These are phyloP conservation scores for Cheiracanthium punctorium DNA, from an alignment of 2,888 invertebrate species.

Conservation along the genomic window DNA sequence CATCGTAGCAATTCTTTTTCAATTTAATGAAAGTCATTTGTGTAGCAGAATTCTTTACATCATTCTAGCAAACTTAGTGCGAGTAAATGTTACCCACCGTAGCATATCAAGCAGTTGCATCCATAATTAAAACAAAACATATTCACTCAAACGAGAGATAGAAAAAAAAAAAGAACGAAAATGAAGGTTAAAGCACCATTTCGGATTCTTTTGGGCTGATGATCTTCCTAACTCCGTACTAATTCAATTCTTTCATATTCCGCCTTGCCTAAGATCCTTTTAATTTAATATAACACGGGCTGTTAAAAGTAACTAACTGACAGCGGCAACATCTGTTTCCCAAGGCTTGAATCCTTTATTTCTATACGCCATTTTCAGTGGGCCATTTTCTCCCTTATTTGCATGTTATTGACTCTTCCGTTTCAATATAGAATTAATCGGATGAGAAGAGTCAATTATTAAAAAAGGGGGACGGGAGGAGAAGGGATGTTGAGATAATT, in stretches of 20 bases:
- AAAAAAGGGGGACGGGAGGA: not conserved
- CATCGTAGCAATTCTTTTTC: too few relatives aligned
- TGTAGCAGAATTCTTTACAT: not conserved
- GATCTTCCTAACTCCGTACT: not conserved
- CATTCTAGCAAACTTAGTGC: not conserved
- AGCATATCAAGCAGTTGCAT: not conserved
- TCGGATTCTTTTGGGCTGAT: not conserved
- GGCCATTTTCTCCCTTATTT: conserved; percentile 29
- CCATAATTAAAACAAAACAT: not conserved
- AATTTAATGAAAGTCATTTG: too few relatives aligned
- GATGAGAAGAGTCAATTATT: conserved; percentile 5
- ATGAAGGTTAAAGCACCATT: not conserved
- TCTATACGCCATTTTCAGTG: conserved; percentile 3
- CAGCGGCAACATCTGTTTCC: conserved; percentile 50
- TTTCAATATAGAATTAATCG: conserved; percentile 1
- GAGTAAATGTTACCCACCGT: not conserved
- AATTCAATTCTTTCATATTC: conserved; percentile 11
- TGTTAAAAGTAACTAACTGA: conserved; percentile 26
- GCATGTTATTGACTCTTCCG: conserved; percentile 51
- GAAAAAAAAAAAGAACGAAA: not conserved
- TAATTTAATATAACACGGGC: conserved; percentile 49
- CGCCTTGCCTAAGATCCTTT: not conserved
- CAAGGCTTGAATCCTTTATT: conserved; percentile 33
- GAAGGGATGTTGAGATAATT: not conserved
- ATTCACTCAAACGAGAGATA: not conserved